A percentile compares a stretch with the other conserved stretches of the same genome.
phyloP scores from a whole-genome alignment of 2,888 invertebrate genomes.

The Boloria euphrosyne region DNA sequence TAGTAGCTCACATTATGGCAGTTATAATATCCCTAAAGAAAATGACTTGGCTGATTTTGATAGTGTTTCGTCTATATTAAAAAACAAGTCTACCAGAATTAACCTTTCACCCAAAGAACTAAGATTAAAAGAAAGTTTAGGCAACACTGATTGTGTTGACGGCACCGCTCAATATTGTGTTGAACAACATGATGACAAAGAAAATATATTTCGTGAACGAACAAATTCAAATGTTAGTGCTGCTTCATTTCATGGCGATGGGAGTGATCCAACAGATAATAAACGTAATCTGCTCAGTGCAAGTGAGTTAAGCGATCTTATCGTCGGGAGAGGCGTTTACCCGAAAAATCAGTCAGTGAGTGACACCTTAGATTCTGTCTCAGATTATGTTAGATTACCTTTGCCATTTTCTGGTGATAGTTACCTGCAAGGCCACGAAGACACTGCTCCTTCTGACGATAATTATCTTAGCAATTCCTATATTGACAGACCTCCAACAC shows the following conservation, averaged over 20 bases:
- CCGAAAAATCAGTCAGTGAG: slow-evolving; percentile 89
- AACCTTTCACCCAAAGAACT: slow-evolving; percentile 56
- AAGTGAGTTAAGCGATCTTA: slow-evolving; percentile 91
- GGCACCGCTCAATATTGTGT: slow-evolving; percentile 62
- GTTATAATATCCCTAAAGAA: slow-evolving; percentile 80
- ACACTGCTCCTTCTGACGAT: slow-evolving; percentile 83
- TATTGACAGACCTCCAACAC: slow-evolving; percentile 84
- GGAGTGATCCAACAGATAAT: slow-evolving; percentile 93
- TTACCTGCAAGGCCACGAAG: slow-evolving; percentile 82
- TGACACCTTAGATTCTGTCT: slow-evolving; percentile 92
- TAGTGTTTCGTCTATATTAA: slow-evolving; percentile 76
- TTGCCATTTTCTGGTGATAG: slow-evolving; percentile 81
- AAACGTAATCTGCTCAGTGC: slow-evolving; percentile 90
- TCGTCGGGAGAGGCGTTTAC: slow-evolving; percentile 90
- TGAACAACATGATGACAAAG: slow-evolving; percentile 73
- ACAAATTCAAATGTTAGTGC: slow-evolving; percentile 91
- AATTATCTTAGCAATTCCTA: slow-evolving; percentile 75
- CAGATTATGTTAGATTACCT: slow-evolving; percentile 93
- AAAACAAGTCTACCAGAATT: slow-evolving; percentile 76
- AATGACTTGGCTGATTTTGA: slow-evolving; percentile 77
- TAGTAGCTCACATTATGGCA: slow-evolving; percentile 81
- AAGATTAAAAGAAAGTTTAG: slow-evolving; percentile 52
- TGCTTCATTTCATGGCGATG: slow-evolving; percentile 92
- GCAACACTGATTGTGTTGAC: slow-evolving; percentile 79
- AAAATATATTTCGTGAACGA: slow-evolving; percentile 82